Evolutionary conservation across 2,888 invertebrate genomes (phyloP), one percentile per base, ranked within the genome.

Genomic region (Sialis lutaria): DNA sequence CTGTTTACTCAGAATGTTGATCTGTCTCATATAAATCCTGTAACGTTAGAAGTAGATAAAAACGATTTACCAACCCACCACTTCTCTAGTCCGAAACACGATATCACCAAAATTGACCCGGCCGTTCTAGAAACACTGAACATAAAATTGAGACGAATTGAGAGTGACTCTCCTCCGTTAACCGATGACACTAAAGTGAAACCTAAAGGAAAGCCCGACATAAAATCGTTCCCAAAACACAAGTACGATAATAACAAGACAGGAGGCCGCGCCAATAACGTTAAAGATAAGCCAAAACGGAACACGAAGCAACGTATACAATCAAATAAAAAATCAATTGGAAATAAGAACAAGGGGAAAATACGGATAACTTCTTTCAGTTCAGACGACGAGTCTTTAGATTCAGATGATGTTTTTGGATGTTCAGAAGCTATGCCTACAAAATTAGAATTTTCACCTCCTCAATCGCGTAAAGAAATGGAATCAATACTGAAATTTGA

Each of bases 321-420:
- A 59, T 74, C 75, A 0, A 65, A 64, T 35, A 73, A 73, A 55
- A 68, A 72, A 44, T 74, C 74, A 54, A 70, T 73, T 5, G 77
- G 77, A 62, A 69, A 70, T 9, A 75, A 75, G 55, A 74, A 66
- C 50, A 81, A 74, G 55, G 70, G 69, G 44, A 82, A 82, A 64
- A 81, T 79, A 43, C 67, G 82, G 50, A 82, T 82, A 33, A 82
- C 82, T 4, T 82, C 82, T 1, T 82, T 82, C 55, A 82, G 81
- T 45, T 82, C 82, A 0, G 82, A 82, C 53, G 82, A 82, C 55
- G 82, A 82, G 64, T 82, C 81, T 51, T 68, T 82, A 9, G 82
- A 82, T 64, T 82, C 82, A 0, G 82, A 82, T 61, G 82, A 82
- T 60, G 82, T 82, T 1, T 82, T 82, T 58, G 82, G 82, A 32